Conservation (phyloP, 2,888 invertebrate genomes). For the Drosophila antonietae region DNA sequence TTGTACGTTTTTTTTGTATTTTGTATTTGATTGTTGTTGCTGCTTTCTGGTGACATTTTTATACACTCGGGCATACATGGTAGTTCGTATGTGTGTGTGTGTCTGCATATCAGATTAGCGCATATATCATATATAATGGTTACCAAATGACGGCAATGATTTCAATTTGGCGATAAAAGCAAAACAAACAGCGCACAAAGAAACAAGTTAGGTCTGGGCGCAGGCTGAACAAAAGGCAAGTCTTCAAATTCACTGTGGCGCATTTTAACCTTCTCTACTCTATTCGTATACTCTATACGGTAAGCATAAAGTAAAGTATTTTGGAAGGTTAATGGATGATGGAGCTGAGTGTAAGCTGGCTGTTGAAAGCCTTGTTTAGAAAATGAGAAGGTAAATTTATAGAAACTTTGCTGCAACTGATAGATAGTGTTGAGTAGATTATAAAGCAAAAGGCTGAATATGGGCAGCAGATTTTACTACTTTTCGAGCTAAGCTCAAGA, state of each 20-base stretch:
- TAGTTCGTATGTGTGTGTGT: constrained; percentile 1
- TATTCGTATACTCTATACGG: not conserved
- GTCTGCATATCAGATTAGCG: constrained; percentile 75
- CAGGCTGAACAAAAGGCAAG: constrained; percentile 1
- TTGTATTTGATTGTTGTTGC: constrained; percentile 57
- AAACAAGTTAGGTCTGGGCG: not conserved
- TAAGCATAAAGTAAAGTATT: not conserved
- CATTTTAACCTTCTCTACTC: not conserved
- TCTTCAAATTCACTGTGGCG: not conserved
- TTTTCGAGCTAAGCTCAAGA: too few relatives aligned
- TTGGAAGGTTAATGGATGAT: not conserved
- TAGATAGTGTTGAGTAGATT: too few relatives aligned
- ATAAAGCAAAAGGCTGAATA: too few relatives aligned
- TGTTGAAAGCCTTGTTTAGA: not conserved
- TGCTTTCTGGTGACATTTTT: constrained; percentile 70
- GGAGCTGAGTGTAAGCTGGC: rapidly evolving
- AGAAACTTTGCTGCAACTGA: not conserved
- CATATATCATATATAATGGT: constrained; percentile 77
- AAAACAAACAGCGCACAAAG: constrained; percentile 23
- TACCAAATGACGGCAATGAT: constrained; percentile 77
- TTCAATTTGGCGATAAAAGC: constrained; percentile 68
- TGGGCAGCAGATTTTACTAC: too few relatives aligned
- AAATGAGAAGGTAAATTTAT: not conserved
- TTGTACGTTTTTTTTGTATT: constrained; percentile 45
- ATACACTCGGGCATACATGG: constrained; percentile 50